These are phyloP conservation scores for Corvus hawaiiensis DNA, from an alignment of 2,113 vertebrate genomes.

Conservation along the genomic window DNA sequence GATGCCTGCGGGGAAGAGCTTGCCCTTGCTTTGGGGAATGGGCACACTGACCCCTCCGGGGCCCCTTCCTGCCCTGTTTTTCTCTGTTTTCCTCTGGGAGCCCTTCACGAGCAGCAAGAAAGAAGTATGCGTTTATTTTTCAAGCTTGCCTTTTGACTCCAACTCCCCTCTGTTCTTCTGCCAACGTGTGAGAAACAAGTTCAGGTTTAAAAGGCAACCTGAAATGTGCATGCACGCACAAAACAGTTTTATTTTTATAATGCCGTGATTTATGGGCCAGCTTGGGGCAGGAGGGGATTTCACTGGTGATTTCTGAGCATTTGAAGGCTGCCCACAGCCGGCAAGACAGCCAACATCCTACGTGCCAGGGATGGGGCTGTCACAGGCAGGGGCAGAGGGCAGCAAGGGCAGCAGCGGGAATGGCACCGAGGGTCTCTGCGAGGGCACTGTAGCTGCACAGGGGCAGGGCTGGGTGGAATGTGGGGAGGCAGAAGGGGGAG, in stretches of 20 bases:
- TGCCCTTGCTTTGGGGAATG: background rate
- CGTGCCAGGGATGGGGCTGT: background rate
- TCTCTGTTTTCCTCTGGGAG: conserved; percentile 44
- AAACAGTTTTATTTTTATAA: conserved; percentile 57
- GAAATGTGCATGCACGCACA: conserved; percentile 60
- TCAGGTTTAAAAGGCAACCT: conserved; percentile 69
- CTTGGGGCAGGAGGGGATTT: conserved; percentile 4
- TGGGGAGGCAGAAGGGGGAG: background rate
- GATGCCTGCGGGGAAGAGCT: background rate
- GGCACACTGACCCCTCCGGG: background rate
- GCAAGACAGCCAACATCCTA: background rate
- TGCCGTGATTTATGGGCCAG: conserved; percentile 49
- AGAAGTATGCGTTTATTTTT: conserved; percentile 64
- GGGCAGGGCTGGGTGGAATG: background rate
- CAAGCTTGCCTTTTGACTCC: conserved; percentile 59
- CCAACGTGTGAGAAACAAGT: conserved; percentile 61
- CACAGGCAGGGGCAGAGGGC: background rate
- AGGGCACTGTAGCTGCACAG: background rate
- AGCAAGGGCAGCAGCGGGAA: background rate
- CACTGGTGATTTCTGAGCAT: conserved; percentile 16
- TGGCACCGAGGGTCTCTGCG: background rate
- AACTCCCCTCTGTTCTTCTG: conserved; percentile 61
- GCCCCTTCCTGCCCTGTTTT: conserved; percentile 56
- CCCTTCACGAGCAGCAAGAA: conserved; percentile 33
- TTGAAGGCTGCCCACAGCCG: conserved; percentile 4